Evolutionary conservation across 2,797 vertebrate species (phyloP).

Genomic region (Mormyrops attenuatus): DNA sequence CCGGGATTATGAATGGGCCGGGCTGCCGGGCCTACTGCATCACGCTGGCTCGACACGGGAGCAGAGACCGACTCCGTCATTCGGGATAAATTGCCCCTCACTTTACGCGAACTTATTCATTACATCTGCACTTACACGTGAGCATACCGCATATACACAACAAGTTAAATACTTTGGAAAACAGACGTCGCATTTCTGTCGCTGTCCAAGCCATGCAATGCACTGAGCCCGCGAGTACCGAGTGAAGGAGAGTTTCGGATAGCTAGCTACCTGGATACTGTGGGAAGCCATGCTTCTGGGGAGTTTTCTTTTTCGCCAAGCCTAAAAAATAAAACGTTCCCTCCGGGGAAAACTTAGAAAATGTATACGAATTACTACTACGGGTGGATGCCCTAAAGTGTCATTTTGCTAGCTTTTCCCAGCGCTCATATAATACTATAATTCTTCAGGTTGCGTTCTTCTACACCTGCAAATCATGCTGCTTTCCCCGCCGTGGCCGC

Average conservation of each 20-base stretch:
- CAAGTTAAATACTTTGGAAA: neutral
- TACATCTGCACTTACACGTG: neutral
- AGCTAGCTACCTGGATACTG: slow-evolving; percentile 66
- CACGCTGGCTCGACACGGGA: neutral
- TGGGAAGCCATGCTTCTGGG: slow-evolving; percentile 75
- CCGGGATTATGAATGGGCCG: neutral
- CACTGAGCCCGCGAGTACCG: neutral
- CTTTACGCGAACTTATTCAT: neutral
- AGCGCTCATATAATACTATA: slow-evolving; percentile 46
- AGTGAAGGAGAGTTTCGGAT: neutral
- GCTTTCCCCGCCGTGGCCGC: slow-evolving; percentile 81
- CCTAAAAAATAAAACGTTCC: slow-evolving; percentile 51
- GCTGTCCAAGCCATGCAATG: neutral
- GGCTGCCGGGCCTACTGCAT: neutral
- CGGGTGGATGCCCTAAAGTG: slow-evolving; percentile 53
- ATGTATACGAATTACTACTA: slow-evolving; percentile 44
- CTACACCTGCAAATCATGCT: slow-evolving; percentile 75
- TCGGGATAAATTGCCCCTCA: neutral
- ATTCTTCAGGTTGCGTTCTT: slow-evolving; percentile 45
- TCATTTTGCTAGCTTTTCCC: slow-evolving; percentile 54
- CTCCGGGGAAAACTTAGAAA: slow-evolving; percentile 50
- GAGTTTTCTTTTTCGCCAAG: slow-evolving; percentile 55
- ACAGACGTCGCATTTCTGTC: neutral
- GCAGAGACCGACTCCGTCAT: neutral
- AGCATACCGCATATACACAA: neutral